These are phyloP conservation scores for Arctia plantaginis DNA, from an alignment of 2,888 invertebrate genomes.

Conservation along the genomic window DNA sequence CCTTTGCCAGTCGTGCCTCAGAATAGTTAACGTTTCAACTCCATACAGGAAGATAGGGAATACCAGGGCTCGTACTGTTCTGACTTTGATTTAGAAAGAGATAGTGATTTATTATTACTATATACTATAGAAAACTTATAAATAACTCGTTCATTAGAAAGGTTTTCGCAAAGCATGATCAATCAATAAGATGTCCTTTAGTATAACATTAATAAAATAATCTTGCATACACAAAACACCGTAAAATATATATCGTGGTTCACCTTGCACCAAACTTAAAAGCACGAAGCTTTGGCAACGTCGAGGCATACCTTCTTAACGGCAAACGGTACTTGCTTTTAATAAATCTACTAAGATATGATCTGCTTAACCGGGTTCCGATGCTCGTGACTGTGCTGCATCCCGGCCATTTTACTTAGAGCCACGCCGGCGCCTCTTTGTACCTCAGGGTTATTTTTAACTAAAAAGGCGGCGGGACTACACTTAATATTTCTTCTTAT, in stretches of 20 bases:
- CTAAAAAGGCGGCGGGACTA: not conserved
- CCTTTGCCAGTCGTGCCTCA: too few relatives aligned
- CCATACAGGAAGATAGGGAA: too few relatives aligned
- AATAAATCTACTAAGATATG: constrained; percentile 59
- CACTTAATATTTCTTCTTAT: not conserved
- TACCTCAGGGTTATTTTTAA: constrained; percentile 16
- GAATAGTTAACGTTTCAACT: too few relatives aligned
- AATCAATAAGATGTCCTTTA: not conserved
- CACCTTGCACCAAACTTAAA: constrained; percentile 35
- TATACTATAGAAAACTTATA: too few relatives aligned
- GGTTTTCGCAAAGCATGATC: not conserved
- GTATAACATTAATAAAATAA: not conserved
- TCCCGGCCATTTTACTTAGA: constrained; percentile 39
- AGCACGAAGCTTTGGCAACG: constrained; percentile 41
- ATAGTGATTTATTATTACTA: too few relatives aligned
- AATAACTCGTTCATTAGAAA: not conserved
- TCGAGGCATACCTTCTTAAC: constrained; percentile 39
- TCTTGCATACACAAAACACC: constrained; percentile 21
- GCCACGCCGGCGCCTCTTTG: constrained; percentile 14
- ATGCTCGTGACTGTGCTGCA: constrained; percentile 50
- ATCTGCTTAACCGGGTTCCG: constrained; percentile 55
- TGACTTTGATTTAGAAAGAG: too few relatives aligned
- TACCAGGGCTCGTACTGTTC: too few relatives aligned
- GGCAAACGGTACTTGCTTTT: constrained; percentile 55
- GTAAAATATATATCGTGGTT: constrained; percentile 22